Base-by-base conservation (phyloP, 2,888 invertebrate species). In the Gerris lacustris region DNA sequence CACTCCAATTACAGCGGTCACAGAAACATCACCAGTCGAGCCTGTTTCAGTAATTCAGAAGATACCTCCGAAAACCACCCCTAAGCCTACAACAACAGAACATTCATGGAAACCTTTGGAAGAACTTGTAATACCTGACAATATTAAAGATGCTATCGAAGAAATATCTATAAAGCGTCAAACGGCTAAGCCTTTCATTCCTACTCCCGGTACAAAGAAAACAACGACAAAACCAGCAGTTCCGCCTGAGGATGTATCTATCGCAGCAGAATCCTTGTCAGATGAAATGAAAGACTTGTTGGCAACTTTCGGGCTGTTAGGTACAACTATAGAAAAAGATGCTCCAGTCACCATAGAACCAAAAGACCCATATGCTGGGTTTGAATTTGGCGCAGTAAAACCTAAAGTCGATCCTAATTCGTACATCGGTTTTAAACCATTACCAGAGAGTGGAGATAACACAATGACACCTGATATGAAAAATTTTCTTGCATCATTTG, bases 401-500 rank as follows among this genome's bases (percentile, higher is more conserved):
- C 77, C 78, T 7, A 74, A 75, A 6, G 75, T 78, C 0, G 79
- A 78, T 64, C 74, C 78, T 2, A 79, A 78, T 66, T 81, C 81
- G 0, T 83, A 82, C 73, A 78, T 79, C 0, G 79, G 77, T 67
- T 83, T 83, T 73, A 82, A 82, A 71, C 82, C 81, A 1, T 73
- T 83, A 4, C 82, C 82, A 4, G 70, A 73, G 17, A 69, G 72
- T 15, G 71, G 71, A 43, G 69, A 76, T 73, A n/a, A 79, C 77
- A 4, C 74, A 5, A 78, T 80, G 5, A 78, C 77, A 45, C 78
- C 81, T 44, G 81, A 81, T 44, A 82, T 83, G 81, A 79, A 78
- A 69, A 79, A 81, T n/a, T 82, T 83, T 66, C 73, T 83, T 62
- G 80, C 81, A 0, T 79, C 76, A 45, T 83, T 82, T 71, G 83